phyloP scores from a whole-genome alignment of 2,888 invertebrate species.

The Andrena flavipes region DNA sequence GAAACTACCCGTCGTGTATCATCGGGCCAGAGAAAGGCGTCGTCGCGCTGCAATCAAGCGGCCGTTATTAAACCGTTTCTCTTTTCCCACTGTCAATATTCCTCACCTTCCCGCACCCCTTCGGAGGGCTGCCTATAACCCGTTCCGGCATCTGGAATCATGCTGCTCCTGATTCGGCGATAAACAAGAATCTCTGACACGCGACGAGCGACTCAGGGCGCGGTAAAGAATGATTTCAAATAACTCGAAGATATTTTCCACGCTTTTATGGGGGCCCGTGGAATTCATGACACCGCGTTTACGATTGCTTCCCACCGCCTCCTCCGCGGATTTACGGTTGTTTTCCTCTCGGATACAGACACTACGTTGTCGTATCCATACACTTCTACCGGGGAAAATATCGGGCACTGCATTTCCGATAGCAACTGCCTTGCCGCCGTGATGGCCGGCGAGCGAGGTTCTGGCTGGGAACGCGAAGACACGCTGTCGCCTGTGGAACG shows the following conservation, averaged over 20 bases:
- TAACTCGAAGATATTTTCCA: conserved; percentile 28
- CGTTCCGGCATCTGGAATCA: background rate
- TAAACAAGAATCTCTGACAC: background rate
- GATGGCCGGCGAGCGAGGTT: background rate
- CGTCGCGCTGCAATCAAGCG: too few species aligned
- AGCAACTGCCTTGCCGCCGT: background rate
- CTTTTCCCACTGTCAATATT: background rate
- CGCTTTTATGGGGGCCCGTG: conserved; percentile 3
- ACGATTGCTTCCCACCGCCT: conserved; percentile 18
- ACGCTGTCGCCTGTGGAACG: too few species aligned
- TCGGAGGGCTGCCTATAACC: background rate
- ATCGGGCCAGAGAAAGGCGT: too few species aligned
- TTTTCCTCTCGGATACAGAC: conserved; percentile 24
- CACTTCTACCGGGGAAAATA: background rate
- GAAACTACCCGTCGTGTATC: too few species aligned
- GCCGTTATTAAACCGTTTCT: background rate
- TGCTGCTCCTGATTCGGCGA: background rate
- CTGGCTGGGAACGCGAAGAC: too few species aligned
- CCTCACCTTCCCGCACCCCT: background rate
- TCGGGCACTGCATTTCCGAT: background rate
- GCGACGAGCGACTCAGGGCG: conserved; percentile 7
- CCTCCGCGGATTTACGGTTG: conserved; percentile 41
- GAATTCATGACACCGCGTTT: conserved; percentile 26
- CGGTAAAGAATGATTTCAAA: conserved; percentile 16
- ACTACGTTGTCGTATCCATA: background rate